These are phyloP conservation scores for Notothenia coriiceps DNA, from an alignment of 2,113 vertebrate genomes.

Conservation along the genomic window DNA sequence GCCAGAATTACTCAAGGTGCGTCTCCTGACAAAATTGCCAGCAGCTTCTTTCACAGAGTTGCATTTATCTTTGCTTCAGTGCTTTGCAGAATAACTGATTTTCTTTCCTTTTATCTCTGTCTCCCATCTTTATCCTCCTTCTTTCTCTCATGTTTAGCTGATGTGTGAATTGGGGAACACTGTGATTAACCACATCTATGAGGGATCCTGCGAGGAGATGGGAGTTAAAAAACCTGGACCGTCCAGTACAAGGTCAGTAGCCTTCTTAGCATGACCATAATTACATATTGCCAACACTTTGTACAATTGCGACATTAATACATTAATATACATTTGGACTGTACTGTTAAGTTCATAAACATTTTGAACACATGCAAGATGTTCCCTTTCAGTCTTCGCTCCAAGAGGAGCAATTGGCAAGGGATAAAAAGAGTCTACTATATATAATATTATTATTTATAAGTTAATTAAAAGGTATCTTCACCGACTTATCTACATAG, in stretches of 20 bases:
- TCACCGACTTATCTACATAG: background rate
- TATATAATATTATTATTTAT: too few relatives aligned
- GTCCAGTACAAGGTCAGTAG: constrained; percentile 76
- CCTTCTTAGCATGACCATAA: too few relatives aligned
- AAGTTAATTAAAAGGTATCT: background rate
- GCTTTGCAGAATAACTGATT: background rate
- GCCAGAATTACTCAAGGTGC: constrained; percentile 96
- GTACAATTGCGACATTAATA: too few relatives aligned
- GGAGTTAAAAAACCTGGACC: constrained; percentile 90
- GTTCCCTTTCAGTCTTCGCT: background rate
- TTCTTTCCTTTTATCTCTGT: background rate
- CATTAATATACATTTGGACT: too few relatives aligned
- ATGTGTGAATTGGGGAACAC: constrained; percentile 98
- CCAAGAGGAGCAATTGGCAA: constrained; percentile 30
- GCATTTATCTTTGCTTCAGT: background rate
- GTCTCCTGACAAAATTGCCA: constrained; percentile 2
- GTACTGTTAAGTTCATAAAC: too few relatives aligned
- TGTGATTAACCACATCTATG: constrained; percentile 96
- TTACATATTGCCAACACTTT: too few relatives aligned
- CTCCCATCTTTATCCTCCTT: constrained; percentile 20
- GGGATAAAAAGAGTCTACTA: background rate
- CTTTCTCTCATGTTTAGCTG: constrained; percentile 81
- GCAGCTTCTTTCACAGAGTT: constrained; percentile 3
- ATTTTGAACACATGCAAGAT: too few relatives aligned
- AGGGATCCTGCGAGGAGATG: constrained; percentile 89